A percentile compares a stretch with the other conserved stretches of the same genome.
phyloP scores from a whole-genome alignment of 1,140 invertebrate genomes.

The Aphaenogaster floridana region DNA sequence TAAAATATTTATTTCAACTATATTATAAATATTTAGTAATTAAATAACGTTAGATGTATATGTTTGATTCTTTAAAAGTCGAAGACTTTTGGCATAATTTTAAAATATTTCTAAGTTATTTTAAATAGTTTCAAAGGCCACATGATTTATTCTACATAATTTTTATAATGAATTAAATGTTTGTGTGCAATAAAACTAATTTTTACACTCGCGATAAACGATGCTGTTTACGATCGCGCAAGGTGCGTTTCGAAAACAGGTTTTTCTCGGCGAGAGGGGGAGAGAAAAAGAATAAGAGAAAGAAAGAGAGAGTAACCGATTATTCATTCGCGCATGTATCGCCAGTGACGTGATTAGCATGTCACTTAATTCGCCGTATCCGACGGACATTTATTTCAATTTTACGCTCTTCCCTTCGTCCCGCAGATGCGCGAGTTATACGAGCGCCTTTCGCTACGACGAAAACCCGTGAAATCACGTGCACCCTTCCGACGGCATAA shows the following conservation, averaged over 20 bases:
- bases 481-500: slow-evolving; percentile 71
- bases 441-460: slow-evolving; percentile 55
- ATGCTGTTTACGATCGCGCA: background rate
- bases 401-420: slow-evolving; percentile 81
- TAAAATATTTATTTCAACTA: background rate
- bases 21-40: background rate
- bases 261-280: slow-evolving; percentile 57
- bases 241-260: slow-evolving; percentile 71
- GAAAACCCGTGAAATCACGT: slow-evolving; percentile 82
- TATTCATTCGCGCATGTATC: slow-evolving; percentile 75
- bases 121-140: background rate
- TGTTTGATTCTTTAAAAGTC: background rate
- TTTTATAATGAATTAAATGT: slow-evolving; percentile 5
- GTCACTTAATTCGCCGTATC: slow-evolving; percentile 84
- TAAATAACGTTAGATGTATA: background rate
- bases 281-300: background rate
- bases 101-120: background rate
- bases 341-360: slow-evolving; percentile 82
- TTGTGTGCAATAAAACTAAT: background rate
- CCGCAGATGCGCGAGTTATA: slow-evolving; percentile 77
- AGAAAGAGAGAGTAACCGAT: slow-evolving; percentile 64
- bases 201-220: background rate
- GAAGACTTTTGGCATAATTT: background rate
- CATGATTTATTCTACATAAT: background rate
- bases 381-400: slow-evolving; percentile 84